Base-by-base conservation (phyloP, 2,888 invertebrate genomes). In the Leptopilina drosophilae region DNA sequence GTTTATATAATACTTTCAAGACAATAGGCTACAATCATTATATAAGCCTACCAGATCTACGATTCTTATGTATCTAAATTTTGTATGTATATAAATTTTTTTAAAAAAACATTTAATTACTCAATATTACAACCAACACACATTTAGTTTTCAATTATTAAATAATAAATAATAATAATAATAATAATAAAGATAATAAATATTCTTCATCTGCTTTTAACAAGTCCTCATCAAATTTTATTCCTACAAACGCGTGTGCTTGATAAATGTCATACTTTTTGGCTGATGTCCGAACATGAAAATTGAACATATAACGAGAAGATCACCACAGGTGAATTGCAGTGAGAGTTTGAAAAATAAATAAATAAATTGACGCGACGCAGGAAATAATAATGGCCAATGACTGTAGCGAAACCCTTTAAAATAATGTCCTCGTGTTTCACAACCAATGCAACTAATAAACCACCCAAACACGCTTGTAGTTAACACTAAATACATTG, bases 351-450 rank as follows among this genome's bases (percentile, higher is more conserved):
- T 95, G 93, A 90, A 99, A 99, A 87, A 96, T 93, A 89, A 99
- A 99, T 84, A 99, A 93, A 91, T 97, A 97, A 83, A 99, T 96
- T 0, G 99, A 99, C 1, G 96, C 97, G 76, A 99, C 92, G 89
- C 98, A 99, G 0, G 99, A 98, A 84, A 99, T 95, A 66, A 99
- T 95, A 85, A 99, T 99, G 7, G 99, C 98, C 77, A 99, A 94
- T 0, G 99, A 99, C 0, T n/a, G 99, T 99, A 64, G 99, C 99
- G 90, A 99, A 99, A 33, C 99, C 99, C 93, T 97, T 99, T 7
- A 99, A 93, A 89, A 99, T 99, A 92, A 99, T 99, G 92, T 99
- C 99, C 0, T 99, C 99, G 92, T 99, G 99, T 93, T 99, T 99
- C 46, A 99, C 98, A 3, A 99, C 99, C 84, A 99, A 96, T 0